Conservation (phyloP, 2,113 vertebrate genomes). For the Paramisgurnus dabryanus region DNA sequence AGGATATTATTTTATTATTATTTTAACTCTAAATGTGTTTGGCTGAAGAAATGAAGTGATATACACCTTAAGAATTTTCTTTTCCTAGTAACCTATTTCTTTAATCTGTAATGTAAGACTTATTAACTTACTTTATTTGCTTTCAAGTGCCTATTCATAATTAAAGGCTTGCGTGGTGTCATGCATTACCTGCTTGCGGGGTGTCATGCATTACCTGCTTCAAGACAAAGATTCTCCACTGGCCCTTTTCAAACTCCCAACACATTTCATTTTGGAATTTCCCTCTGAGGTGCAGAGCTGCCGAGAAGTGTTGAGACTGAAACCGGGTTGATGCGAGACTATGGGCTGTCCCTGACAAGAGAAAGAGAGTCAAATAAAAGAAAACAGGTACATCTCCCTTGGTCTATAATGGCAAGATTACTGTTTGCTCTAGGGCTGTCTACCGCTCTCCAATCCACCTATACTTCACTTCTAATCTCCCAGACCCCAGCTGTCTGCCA, state of each 20-base stretch:
- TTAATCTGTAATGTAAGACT: too few relatives aligned
- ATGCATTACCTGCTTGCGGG: neutral
- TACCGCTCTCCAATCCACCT: constrained; percentile 69
- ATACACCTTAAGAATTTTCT: too few relatives aligned
- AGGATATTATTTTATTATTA: too few relatives aligned
- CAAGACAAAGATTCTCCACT: neutral
- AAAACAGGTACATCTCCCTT: constrained; percentile 78
- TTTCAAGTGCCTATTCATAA: constrained; percentile 42
- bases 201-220: neutral
- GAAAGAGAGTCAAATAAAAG: constrained; percentile 72
- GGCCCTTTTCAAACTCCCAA: neutral
- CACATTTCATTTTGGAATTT: neutral
- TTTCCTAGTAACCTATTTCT: too few relatives aligned
- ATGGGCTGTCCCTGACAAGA: constrained; percentile 68
- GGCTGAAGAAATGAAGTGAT: too few relatives aligned
- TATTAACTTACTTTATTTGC: too few relatives aligned
- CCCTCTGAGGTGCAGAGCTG: neutral
- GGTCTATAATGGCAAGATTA: constrained; percentile 82
- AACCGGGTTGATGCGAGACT: constrained; percentile 55
- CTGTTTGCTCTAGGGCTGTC: constrained; percentile 75
- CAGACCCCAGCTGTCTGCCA: constrained; percentile 77
- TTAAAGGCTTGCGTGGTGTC: constrained; percentile 53
- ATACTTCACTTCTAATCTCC: constrained; percentile 80
- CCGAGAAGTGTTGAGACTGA: constrained; percentile 11
- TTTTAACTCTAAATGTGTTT: too few relatives aligned